A percentile compares a stretch with the other conserved stretches of the same genome.
These are phyloP conservation scores for Nyctereutes procyonoides DNA, from an alignment of 2,113 vertebrate species.

Conservation along the genomic window DNA sequence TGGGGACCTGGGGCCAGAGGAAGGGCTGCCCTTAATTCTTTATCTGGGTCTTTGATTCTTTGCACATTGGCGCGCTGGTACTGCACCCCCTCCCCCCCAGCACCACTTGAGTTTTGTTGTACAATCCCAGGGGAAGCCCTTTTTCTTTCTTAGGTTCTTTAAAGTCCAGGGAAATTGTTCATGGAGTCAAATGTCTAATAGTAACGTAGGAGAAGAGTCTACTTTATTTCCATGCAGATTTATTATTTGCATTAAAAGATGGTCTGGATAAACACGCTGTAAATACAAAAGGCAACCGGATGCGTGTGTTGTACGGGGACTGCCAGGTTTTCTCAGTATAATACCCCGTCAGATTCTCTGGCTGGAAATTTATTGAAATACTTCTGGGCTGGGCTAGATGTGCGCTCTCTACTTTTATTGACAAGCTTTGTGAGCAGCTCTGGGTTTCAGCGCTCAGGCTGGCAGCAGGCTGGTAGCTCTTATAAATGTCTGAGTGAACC, in stretches of 20 bases:
- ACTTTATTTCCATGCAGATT: conserved; percentile 24
- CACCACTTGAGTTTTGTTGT: neutral
- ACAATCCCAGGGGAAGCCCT: neutral
- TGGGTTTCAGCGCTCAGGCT: neutral
- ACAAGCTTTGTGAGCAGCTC: neutral
- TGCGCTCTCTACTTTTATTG: neutral
- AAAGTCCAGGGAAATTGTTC: neutral
- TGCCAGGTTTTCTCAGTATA: neutral
- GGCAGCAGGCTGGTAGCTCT: neutral
- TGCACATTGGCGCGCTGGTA: neutral
- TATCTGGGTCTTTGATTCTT: neutral
- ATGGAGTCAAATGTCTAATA: neutral
- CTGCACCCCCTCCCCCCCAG: no score
- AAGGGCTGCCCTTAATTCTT: neutral
- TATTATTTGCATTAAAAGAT: conserved; percentile 1
- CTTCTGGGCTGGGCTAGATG: neutral
- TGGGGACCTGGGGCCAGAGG: neutral
- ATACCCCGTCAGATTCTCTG: neutral
- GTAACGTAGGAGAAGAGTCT: neutral
- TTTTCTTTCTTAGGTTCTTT: neutral
- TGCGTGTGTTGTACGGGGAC: neutral
- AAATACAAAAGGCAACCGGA: neutral
- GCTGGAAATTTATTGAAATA: neutral
- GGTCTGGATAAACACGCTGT: neutral
- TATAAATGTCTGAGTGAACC: neutral